These are phyloP conservation scores for Ferdinandea cuprea DNA, from an alignment of 2,888 invertebrate species.

Conservation along the genomic window DNA sequence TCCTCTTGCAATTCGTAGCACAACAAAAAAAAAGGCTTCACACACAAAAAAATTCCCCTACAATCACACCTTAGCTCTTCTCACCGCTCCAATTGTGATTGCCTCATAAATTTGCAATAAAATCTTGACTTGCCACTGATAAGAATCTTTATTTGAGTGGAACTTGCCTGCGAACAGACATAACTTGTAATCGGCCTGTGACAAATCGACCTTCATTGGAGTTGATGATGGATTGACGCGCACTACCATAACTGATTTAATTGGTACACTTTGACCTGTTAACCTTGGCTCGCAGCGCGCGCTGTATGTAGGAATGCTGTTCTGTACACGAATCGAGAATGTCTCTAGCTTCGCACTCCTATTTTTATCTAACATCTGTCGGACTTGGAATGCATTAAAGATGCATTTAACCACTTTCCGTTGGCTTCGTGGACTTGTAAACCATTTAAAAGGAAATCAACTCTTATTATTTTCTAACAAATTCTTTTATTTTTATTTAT, in stretches of 20 bases:
- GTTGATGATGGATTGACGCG: background rate
- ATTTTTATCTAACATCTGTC: background rate
- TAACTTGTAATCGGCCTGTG: background rate
- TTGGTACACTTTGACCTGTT: conserved; percentile 39
- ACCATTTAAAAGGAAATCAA: too few relatives aligned
- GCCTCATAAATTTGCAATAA: too few relatives aligned
- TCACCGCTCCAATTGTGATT: too few relatives aligned
- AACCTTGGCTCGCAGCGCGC: conserved; percentile 47
- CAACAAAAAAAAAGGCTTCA: too few relatives aligned
- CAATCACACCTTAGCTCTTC: too few relatives aligned
- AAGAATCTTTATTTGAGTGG: background rate
- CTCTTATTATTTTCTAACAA: conserved; percentile 33
- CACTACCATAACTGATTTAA: background rate
- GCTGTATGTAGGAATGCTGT: conserved; percentile 33
- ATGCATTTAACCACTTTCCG: background rate
- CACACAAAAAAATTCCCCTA: too few relatives aligned
- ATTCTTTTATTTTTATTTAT: conserved; percentile 43
- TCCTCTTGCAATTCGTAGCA: too few relatives aligned
- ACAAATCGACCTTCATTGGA: background rate
- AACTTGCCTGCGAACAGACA: background rate
- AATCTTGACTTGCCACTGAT: too few relatives aligned
- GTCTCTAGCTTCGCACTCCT: too few relatives aligned
- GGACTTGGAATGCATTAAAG: too few relatives aligned
- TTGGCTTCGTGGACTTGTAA: background rate
- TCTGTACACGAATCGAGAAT: background rate